Percentiles rank a stretch among this genome's conserved stretches.
phyloP scores from a whole-genome alignment of 2,797 vertebrate species.

The Micropoecilia bifurca region DNA sequence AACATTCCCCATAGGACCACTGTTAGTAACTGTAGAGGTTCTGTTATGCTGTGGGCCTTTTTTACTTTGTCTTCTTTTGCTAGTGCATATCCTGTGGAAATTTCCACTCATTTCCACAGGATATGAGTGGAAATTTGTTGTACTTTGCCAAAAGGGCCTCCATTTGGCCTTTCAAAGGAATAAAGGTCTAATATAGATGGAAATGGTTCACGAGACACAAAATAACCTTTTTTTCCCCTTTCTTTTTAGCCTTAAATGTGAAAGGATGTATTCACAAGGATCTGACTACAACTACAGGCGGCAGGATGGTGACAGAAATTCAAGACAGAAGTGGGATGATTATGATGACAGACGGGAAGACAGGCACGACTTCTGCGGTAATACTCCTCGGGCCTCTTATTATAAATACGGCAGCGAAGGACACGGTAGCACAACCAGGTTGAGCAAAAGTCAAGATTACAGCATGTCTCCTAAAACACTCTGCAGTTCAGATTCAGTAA shows the following conservation, averaged over 20 bases:
- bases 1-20: not conserved
- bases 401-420: slow-evolving; percentile 37
- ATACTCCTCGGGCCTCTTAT: slow-evolving; percentile 20
- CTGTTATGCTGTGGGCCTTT: not conserved
- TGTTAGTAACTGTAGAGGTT: not conserved
- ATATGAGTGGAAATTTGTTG: not conserved
- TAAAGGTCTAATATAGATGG: not conserved
- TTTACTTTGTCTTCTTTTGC: not conserved
- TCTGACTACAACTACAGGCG: slow-evolving; percentile 43
- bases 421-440: slow-evolving; percentile 23
- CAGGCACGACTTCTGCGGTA: slow-evolving; percentile 30
- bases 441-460: slow-evolving; percentile 35
- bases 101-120: too few relatives aligned
- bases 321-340: slow-evolving; percentile 46
- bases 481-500: slow-evolving; percentile 37
- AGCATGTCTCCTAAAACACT: slow-evolving; percentile 39
- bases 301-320: slow-evolving; percentile 40
- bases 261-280: slow-evolving; percentile 61
- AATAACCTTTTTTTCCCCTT: not conserved
- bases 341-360: slow-evolving; percentile 47
- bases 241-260: slow-evolving; percentile 1
- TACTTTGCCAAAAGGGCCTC: not conserved
- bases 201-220: not conserved
- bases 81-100: too few relatives aligned
- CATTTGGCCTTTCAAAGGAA: not conserved